Evolutionary conservation across 2,797 vertebrate species (phyloP), one percentile per base, ranked within the genome.

Genomic region (Bothrops alternatus): DNA sequence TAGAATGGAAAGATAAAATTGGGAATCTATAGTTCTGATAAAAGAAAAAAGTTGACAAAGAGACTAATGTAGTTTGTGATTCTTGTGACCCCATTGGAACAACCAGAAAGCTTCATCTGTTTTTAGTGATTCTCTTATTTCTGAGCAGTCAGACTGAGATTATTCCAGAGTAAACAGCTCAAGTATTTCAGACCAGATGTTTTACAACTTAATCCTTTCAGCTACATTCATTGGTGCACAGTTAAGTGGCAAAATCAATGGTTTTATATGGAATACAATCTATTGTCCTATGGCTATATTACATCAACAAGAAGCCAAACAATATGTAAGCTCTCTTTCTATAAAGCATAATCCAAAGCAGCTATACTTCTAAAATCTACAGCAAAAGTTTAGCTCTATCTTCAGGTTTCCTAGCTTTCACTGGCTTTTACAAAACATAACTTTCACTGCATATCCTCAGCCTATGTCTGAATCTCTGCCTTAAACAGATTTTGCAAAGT

Each of bases 401-500:
- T 90, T 14, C 82, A 90, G 63, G 93, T 94, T 96, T 95, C 91
- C 93, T 86, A 42, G 89, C 60, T 93, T 91, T 95, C 92, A 93
- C 91, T 94, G 89, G 92, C 90, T 95, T 95, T 87, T 91, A 47
- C 90, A 89, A 26, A 86, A 94, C 86, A 89, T 95, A 95, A 91
- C 92, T 92, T 94, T 63, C 61, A 91, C 65, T 93, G 92, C 91
- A 57, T 26, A 85, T 63, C 55, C 87, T 93, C 47, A 58, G 14
- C 55, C 89, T 87, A 37, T 63, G 63, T 93, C 87, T 20, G 88
- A 93, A 86, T 92, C 94, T 91, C 90, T 90, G 86, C 87, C 91
- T 93, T 95, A 96, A 96, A 93, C 90, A 94, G 92, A 94, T 94
- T 94, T 96, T 96, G 94, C 95, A 95, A 95, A 94, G 95, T 90